Conservation (phyloP, 2,797 vertebrate species). For the Sardinella longiceps region DNA sequence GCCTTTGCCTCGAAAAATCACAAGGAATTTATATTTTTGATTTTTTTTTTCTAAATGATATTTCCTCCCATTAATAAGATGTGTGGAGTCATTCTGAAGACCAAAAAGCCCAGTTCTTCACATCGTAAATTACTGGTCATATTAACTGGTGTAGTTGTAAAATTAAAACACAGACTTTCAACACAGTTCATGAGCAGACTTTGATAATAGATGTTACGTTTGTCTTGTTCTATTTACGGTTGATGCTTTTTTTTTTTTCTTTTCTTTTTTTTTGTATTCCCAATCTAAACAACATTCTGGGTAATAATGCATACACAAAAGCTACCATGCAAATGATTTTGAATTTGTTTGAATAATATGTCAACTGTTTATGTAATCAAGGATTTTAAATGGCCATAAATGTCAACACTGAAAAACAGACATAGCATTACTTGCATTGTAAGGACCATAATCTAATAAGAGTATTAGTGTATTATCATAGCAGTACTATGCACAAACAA, state of each 20-base stretch:
- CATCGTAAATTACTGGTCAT: background rate
- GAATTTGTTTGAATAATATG: background rate
- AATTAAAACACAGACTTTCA: background rate
- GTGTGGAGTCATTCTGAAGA: background rate
- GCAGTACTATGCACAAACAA: conserved; percentile 4
- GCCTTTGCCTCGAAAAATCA: background rate
- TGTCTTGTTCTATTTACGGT: background rate
- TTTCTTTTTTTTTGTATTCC: conserved; percentile 23
- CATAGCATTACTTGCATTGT: background rate
- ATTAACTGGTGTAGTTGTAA: background rate
- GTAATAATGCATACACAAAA: background rate
- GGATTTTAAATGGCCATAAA: background rate
- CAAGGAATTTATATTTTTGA: background rate
- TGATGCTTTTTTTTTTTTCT: conserved; percentile 7
- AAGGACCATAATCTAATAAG: background rate
- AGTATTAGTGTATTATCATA: conserved; percentile 1
- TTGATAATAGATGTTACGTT: background rate
- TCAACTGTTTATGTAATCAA: background rate
- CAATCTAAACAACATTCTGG: conserved; percentile 21
- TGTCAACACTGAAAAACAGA: background rate
- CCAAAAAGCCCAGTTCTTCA: background rate
- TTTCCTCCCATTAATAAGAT: background rate
- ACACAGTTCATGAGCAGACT: conserved; percentile 3
- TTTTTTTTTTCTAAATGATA: background rate
- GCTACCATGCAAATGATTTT: background rate